These are phyloP conservation scores for Alfaro cultratus DNA, from an alignment of 2,797 vertebrate genomes.

Conservation along the genomic window DNA sequence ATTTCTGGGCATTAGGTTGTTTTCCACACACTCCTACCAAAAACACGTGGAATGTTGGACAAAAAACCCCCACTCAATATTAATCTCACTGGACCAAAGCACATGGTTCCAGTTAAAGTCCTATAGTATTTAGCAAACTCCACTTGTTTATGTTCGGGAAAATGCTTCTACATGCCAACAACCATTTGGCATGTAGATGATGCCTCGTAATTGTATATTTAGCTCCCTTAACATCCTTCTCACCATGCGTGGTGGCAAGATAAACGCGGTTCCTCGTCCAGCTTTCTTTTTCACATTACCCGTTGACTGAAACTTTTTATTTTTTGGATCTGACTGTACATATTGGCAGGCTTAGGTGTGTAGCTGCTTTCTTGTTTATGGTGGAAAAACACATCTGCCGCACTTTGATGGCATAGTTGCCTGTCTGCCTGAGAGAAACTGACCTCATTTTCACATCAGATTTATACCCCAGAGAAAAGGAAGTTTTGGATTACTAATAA, in stretches of 20 bases:
- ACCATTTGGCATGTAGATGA: background rate
- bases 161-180: background rate
- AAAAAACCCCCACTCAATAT: background rate
- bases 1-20: background rate
- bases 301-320: background rate
- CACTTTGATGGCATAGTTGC: background rate
- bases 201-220: background rate
- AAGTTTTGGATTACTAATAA: background rate
- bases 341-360: background rate
- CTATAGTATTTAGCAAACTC: background rate
- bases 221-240: constrained; percentile 3
- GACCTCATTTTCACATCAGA: background rate
- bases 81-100: background rate
- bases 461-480: background rate
- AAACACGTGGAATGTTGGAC: background rate
- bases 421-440: background rate
- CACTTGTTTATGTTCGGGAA: background rate
- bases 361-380: background rate
- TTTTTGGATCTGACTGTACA: background rate
- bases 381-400: background rate
- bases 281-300: background rate
- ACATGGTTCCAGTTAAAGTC: background rate
- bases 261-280: background rate
- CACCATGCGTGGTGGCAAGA: background rate
- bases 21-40: background rate